Percentiles rank a stretch among this genome's conserved stretches.
Conservation (phyloP, 2,888 invertebrate genomes). For the Tetanocera ferruginea region DNA sequence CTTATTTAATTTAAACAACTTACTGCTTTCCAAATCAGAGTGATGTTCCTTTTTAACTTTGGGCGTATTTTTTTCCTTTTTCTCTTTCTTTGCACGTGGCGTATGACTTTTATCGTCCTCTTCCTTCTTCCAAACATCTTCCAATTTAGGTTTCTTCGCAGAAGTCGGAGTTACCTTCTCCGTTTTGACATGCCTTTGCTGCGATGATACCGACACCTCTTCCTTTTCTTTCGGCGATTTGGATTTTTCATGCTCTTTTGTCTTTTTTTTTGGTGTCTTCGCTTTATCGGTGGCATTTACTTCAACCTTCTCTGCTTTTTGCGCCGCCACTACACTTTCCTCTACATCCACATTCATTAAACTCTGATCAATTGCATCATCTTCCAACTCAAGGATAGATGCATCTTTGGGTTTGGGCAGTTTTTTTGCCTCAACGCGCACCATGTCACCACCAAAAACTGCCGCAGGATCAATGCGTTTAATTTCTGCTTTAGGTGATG, state of each 20-base stretch:
- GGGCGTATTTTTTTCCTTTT: conserved; percentile 40
- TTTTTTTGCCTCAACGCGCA: conserved; percentile 72
- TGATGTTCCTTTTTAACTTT: conserved; percentile 35
- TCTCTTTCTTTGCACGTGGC: conserved; percentile 48
- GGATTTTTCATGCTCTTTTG: neutral
- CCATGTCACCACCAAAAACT: conserved; percentile 76
- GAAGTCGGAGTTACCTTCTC: neutral
- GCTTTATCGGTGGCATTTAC: neutral
- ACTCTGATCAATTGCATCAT: conserved; percentile 75
- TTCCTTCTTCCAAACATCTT: conserved; percentile 26
- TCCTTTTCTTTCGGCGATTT: neutral
- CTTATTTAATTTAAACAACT: conserved; percentile 15
- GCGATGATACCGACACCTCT: neutral
- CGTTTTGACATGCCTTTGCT: neutral
- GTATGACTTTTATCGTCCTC: conserved; percentile 39
- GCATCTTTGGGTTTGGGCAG: conserved; percentile 59
- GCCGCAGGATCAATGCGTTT: conserved; percentile 71
- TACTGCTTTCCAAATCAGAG: conserved; percentile 62
- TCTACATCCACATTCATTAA: conserved; percentile 60
- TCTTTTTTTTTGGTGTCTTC: neutral
- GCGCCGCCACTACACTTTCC: conserved; percentile 6
- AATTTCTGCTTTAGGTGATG: conserved; percentile 40
- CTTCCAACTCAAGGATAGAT: conserved; percentile 67
- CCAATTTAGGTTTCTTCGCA: conserved; percentile 23
- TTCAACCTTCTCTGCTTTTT: neutral